Evolutionary conservation across 2,888 invertebrate genomes (phyloP).

Genomic region (Malthinus seriepunctatus): DNA sequence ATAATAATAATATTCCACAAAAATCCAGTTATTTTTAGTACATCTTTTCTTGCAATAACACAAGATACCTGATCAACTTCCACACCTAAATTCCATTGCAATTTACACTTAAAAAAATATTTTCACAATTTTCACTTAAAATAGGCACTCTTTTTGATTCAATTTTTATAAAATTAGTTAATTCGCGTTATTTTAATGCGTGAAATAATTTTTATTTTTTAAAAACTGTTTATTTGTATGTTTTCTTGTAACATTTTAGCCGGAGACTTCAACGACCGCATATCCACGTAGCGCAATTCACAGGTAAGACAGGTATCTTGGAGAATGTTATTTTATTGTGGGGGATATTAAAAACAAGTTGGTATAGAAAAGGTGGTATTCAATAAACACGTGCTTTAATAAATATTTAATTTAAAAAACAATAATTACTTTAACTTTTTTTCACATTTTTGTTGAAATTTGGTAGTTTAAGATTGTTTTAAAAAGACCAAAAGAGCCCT

Average conservation of each 20-base stretch:
- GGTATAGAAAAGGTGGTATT: constrained; percentile 15
- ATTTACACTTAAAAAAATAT: constrained; percentile 12
- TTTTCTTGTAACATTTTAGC: constrained; percentile 8
- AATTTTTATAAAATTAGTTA: background rate
- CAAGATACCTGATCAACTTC: constrained; percentile 26
- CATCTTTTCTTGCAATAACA: constrained; percentile 19
- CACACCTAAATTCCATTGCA: constrained; percentile 34
- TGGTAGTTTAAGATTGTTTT: too few species aligned
- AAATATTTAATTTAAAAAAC: too few species aligned
- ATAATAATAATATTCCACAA: too few species aligned
- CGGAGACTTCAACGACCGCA: constrained; percentile 35
- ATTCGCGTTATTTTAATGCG: background rate
- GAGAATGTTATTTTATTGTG: constrained; percentile 36
- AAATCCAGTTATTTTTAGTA: background rate
- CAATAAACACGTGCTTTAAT: background rate
- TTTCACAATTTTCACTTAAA: background rate
- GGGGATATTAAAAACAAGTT: constrained; percentile 11
- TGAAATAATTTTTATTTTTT: background rate
- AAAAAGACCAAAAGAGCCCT: too few species aligned
- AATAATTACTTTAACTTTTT: background rate
- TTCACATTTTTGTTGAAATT: too few species aligned
- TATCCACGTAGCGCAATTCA: constrained; percentile 39
- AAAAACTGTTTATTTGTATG: background rate
- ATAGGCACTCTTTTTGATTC: background rate
- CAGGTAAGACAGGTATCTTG: constrained; percentile 41